phyloP scores from a whole-genome alignment of 1,140 invertebrate genomes.

The Cataglyphis hispanica region DNA sequence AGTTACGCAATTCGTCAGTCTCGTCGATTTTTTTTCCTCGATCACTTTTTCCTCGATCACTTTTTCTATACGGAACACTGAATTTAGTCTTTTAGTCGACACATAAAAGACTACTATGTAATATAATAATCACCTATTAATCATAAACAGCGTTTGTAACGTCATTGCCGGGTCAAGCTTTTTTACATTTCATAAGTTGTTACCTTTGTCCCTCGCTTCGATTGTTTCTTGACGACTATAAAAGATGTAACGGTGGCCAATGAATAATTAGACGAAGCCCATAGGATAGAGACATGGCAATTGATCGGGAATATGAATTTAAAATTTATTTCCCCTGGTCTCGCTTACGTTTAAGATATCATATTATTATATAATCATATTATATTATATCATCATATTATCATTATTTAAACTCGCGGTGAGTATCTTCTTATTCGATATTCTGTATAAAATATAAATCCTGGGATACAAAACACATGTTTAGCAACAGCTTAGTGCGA shows the following conservation, averaged over 20 bases:
- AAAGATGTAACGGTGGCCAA: background rate
- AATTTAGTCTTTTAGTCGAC: background rate
- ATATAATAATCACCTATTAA: background rate
- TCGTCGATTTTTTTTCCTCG: background rate
- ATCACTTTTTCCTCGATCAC: too few species aligned
- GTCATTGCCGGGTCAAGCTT: background rate
- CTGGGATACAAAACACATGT: background rate
- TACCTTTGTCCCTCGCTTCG: conserved; percentile 7
- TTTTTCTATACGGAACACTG: background rate
- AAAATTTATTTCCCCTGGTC: background rate
- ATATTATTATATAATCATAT: too few species aligned
- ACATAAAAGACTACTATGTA: background rate
- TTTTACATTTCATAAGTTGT: conserved; percentile 24
- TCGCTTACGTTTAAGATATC: conserved; percentile 11
- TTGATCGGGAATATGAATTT: background rate
- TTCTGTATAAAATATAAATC: background rate
- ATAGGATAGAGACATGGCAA: background rate
- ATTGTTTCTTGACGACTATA: background rate
- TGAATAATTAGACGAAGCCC: conserved; percentile 35
- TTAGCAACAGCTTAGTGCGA: background rate
- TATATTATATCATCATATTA: too few species aligned
- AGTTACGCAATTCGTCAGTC: background rate
- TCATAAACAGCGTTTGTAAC: background rate
- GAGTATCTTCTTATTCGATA: conserved; percentile 3
- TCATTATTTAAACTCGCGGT: conserved; percentile 49